Evolutionary conservation across 2,888 invertebrate species (phyloP).

Genomic region (Acrobeloides nanus): DNA sequence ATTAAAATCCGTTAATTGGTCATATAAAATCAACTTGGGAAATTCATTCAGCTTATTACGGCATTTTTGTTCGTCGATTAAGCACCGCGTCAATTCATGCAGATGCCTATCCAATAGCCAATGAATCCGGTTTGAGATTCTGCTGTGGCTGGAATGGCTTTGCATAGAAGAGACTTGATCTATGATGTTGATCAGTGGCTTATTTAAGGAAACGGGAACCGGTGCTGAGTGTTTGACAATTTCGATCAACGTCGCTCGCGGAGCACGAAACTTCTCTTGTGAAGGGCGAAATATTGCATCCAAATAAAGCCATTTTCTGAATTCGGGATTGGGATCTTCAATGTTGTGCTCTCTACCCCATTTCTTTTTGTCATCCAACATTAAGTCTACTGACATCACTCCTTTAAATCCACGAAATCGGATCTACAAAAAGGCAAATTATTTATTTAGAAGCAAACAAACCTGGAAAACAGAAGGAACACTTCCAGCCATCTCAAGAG

Average conservation of each 20-base stretch:
- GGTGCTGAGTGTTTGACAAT: conserved; percentile 35
- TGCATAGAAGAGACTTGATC: conserved; percentile 40
- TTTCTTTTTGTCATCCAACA: conserved; percentile 2
- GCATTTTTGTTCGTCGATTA: conserved; percentile 9
- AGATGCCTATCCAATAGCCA: conserved; percentile 23
- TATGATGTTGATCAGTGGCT: conserved; percentile 52
- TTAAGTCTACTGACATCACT: conserved; percentile 44
- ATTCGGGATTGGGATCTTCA: background rate
- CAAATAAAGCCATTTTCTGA: background rate
- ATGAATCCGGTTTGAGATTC: conserved; percentile 21
- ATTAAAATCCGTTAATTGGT: conserved; percentile 10
- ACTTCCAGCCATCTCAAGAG: conserved; percentile 19
- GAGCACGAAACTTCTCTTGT: conserved; percentile 34
- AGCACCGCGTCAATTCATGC: conserved; percentile 16
- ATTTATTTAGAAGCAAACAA: conserved; percentile 13
- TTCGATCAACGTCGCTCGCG: conserved; percentile 11
- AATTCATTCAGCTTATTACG: conserved; percentile 21
- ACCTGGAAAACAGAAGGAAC: conserved; percentile 40
- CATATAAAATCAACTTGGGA: conserved; percentile 29
- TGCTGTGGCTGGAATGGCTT: conserved; percentile 16
- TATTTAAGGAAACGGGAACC: conserved; percentile 49
- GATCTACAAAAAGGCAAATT: conserved; percentile 22
- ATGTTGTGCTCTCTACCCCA: conserved; percentile 1
- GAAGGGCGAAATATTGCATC: conserved; percentile 31
- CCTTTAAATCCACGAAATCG: conserved; percentile 52